Evolutionary conservation across 64 coral and sea anemone genomes (phyloP), one percentile per base, ranked within the genome.

Genomic region (Catalaphyllia jardinei): DNA sequence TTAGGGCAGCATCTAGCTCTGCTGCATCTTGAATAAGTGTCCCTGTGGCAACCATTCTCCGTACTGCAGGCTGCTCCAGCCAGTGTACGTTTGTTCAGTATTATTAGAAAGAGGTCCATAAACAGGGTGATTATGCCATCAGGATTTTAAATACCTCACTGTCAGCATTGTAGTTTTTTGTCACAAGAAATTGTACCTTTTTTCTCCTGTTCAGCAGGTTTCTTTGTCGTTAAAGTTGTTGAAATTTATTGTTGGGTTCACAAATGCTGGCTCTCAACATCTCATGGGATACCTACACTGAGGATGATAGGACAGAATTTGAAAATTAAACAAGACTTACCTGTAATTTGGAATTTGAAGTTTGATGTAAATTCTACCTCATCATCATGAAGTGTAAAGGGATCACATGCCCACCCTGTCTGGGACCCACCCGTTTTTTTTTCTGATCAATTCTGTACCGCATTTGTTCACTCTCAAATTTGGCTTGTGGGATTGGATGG

Each of bases 1-100:
- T 50, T 31, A 82, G 79, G 46, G 77, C 79, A 52, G 89, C 79
- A 67, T 91, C 65, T 22, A 74, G 20, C 25, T 91, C 89, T 17
- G 89, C 55, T 89, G 87, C 87, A 57, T 89, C 55, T 79, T 35
- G 29, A 1, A 35, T 33, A 22, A 77, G 35, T 78, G 76, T 89
- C 16, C 87, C 75, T 33, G n/a, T 89, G 63, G 60, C 22, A 51
- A 89, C 87, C 29, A 89, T 89, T 79, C 22, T 89, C 24, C 74
- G 35, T 10, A 62, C 87, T 22, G 87, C 87, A 29, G 87, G 61
- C 31, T 89, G 87, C 61, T 79, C 74, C 22, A 73, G 13, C 17
- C 31, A 79, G 10, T 89, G 74, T 17, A 79, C 87, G 1, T 52
- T 89, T 79, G 60, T 27, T 57, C 42, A 20, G 28, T 79, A 79